Base-by-base conservation (phyloP, 1,140 invertebrate genomes). In the Oedothorax gibbosus region DNA sequence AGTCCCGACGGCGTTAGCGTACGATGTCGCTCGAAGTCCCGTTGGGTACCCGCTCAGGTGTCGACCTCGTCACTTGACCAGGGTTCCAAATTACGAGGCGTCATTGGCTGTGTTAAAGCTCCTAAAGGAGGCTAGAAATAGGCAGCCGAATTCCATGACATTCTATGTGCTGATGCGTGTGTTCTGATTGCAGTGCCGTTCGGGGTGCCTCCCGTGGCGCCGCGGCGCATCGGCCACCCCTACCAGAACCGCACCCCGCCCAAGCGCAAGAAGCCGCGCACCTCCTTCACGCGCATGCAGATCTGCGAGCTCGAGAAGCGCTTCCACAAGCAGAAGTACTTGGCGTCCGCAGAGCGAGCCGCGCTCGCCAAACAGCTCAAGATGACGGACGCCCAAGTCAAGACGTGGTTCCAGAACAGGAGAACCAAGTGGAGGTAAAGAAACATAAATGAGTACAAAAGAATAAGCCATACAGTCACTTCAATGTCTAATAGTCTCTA, bases 301-400 rank as follows among this genome's bases (percentile, higher is more conserved):
- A 92, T 92, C 78, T 90, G 91, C 14, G 97, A 99, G 90, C 90
- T 99, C 87, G 98, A 99, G 91, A 99, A 99, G 90, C 92, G 98
- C 86, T 99, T 99, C 91, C 96, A 98, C 91, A 98, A 98, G 89
- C 98, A 99, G 91, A 99, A 99, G 90, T 99, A 99, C 91, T 91
- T 99, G 65, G 98, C 98, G 0, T 99, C 98, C 0, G 96, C 97
- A 0, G 98, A 99, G 90, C 91, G 98, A 56, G 97, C 98, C 0
- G 94, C 95, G 0, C 90, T 99, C 18, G 98, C 98, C 2, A 98
- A 98, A 90, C 94, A 95, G 7, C 92, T 99, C 78, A 98, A 99
- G 91, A 99, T 99, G 98, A 99, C 97, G 7, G 98, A 99, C 90
- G 98, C 98, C 0, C 98, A 99, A 91, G 98, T 99, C 83, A 99